Base-by-base conservation (phyloP, 2,888 invertebrate genomes). In the Caenorhabditis auriculariae region DNA sequence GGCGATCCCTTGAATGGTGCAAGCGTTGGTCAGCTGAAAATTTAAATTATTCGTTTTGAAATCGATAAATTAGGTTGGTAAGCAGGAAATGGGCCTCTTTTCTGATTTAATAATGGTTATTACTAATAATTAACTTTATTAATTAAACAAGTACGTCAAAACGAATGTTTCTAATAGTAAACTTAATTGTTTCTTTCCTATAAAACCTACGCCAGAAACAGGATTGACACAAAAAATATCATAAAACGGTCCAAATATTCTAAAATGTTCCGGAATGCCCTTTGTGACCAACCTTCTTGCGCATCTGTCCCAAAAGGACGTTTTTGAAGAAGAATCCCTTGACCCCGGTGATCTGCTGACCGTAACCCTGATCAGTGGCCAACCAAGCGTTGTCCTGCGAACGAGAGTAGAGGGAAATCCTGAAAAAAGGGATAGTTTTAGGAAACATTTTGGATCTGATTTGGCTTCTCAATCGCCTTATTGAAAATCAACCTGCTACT, bases 1-100 rank as follows among this genome's bases (percentile, higher is more conserved):
- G 4, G 83, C 83, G 23, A 83, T 82, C 17, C 84, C 83, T 45
- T 83, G 83, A 12, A n/a, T n/a, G n/a, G n/a, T n/a, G n/a, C n/a
- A n/a, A n/a, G n/a, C n/a, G n/a, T n/a, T n/a, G n/a, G n/a, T n/a
- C n/a, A n/a, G n/a, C n/a, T n/a, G n/a, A n/a, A n/a, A n/a, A n/a
- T n/a, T n/a, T n/a, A n/a, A n/a, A n/a, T n/a, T n/a, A n/a, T n/a
- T n/a, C n/a, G n/a, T n/a, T n/a, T n/a, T n/a, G n/a, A n/a, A n/a
- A n/a, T n/a, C n/a, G n/a, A n/a, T n/a, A n/a, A n/a, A n/a, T 35
- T 35, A n/a, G 35, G 35, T 15, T 15, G 12, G 9, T 1, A 15
- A 35, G 35, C 35, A 15, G n/a, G 9, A 35, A 35, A 35, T 35
- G 9, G 9, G 9, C 12, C 12, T 12, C n/a, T 35, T 35, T 35